A percentile compares a stretch with the other conserved stretches of the same genome.
phyloP scores from a whole-genome alignment of 1,140 invertebrate genomes.

The Sinonovacula constricta region DNA sequence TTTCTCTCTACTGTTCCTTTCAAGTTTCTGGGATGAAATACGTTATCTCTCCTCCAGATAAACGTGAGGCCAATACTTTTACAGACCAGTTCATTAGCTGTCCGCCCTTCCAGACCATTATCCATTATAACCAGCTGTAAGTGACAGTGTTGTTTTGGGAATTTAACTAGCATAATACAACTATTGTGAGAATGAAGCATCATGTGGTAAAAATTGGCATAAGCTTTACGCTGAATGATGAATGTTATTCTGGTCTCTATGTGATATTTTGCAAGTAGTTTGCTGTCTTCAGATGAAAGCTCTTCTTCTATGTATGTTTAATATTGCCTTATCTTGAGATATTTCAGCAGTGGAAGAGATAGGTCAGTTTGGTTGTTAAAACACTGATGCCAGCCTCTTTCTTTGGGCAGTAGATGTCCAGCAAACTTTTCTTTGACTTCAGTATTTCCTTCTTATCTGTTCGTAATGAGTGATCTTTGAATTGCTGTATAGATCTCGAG shows the following conservation, averaged over 20 bases:
- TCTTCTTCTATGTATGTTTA: not conserved
- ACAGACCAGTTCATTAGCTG: conserved; percentile 57
- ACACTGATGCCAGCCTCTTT: not conserved
- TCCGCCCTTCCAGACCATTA: conserved; percentile 66
- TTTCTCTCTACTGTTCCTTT: conserved; percentile 66
- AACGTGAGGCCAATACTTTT: conserved; percentile 62
- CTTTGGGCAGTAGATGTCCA: conserved; percentile 1
- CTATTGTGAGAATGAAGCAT: conserved; percentile 73
- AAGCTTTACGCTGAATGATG: conserved; percentile 67
- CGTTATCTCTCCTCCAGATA: conserved; percentile 72
- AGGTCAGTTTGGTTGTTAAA: conserved; percentile 1
- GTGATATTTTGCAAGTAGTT: too few species aligned
- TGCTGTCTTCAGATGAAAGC: too few species aligned
- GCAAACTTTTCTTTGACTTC: not conserved
- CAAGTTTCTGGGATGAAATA: conserved; percentile 74
- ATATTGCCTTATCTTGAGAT: not conserved
- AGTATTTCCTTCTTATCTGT: conserved; percentile 16
- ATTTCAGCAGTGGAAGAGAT: conserved; percentile 6
- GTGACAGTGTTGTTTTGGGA: conserved; percentile 58
- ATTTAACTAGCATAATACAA: conserved; percentile 67
- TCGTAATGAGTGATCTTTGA: conserved; percentile 9
- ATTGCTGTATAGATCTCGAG: not conserved
- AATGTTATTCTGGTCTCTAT: conserved; percentile 46
- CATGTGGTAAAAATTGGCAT: conserved; percentile 73
- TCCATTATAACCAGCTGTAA: conserved; percentile 68